Conservation (phyloP, 30 jellyfish, hydroid and myxozoan genomes). For the Mastigias papua region DNA sequence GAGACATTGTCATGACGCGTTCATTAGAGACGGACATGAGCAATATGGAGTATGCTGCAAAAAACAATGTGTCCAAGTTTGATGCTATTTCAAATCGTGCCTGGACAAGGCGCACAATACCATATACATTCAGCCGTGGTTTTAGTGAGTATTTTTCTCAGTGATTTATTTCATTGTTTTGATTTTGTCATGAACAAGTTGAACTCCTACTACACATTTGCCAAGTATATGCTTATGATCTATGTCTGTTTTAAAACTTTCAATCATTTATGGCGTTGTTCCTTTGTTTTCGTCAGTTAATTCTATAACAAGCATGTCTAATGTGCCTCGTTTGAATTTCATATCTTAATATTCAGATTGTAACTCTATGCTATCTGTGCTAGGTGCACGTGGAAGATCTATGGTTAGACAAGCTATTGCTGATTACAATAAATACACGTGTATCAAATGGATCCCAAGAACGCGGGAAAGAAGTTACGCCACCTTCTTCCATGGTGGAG, state of each 20-base stretch:
- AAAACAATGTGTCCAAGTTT: constrained; percentile 47
- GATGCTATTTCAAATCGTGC: constrained; percentile 86
- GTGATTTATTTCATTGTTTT: not conserved
- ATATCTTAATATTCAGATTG: too few species aligned
- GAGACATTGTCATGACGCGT: constrained; percentile 82
- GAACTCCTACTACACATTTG: not conserved
- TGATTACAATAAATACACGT: constrained; percentile 74
- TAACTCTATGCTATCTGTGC: too few species aligned
- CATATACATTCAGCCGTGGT: constrained; percentile 74
- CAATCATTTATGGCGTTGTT: too few species aligned
- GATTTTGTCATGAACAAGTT: not conserved
- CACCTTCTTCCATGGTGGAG: constrained; percentile 79
- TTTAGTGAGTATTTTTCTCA: constrained; percentile 75
- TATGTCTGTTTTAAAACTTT: too few species aligned
- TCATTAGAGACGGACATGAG: constrained; percentile 50
- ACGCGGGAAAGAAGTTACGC: constrained; percentile 73
- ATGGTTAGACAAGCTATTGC: constrained; percentile 82
- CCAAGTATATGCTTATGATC: too few species aligned
- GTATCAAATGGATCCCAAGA: constrained; percentile 87
- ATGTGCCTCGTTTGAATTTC: too few species aligned
- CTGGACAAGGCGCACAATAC: constrained; percentile 83
- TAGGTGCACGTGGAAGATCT: constrained; percentile 39
- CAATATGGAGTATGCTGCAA: constrained; percentile 62
- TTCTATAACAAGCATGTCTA: too few species aligned
- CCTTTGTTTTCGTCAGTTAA: too few species aligned